Percentiles rank a stretch among this genome's conserved stretches.
Conservation (phyloP, 1,140 invertebrate species). For the Phocides pigmalion region DNA sequence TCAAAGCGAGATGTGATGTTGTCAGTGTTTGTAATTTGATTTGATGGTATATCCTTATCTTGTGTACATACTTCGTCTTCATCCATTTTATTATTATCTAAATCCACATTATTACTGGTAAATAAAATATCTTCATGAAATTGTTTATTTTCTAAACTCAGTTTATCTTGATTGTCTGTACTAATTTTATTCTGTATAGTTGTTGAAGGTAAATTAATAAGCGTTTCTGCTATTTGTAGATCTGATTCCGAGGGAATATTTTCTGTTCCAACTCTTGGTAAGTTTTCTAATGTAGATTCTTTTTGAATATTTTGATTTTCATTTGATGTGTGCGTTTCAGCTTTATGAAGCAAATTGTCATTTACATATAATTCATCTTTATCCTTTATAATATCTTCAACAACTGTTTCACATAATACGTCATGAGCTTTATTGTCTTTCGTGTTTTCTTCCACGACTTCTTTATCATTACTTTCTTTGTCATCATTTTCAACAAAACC, state of each 20-base stretch:
- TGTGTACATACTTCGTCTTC: slow-evolving; percentile 31
- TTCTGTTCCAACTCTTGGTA: slow-evolving; percentile 40
- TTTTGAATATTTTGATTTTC: slow-evolving; percentile 33
- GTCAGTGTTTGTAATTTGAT: slow-evolving; percentile 47
- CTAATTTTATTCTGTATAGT: slow-evolving; percentile 62
- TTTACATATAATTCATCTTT: slow-evolving; percentile 13
- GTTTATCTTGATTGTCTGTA: slow-evolving; percentile 42
- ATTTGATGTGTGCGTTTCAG: slow-evolving; percentile 7
- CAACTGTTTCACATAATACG: slow-evolving; percentile 13
- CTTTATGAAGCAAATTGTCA: slow-evolving; percentile 9
- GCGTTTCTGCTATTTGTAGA: slow-evolving; percentile 77
- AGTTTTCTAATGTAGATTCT: neutral
- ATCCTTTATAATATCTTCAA: slow-evolving; percentile 3
- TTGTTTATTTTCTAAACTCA: slow-evolving; percentile 32
- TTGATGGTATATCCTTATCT: slow-evolving; percentile 34
- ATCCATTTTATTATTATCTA: slow-evolving; percentile 33
- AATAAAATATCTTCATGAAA: slow-evolving; percentile 24
- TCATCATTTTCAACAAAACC: slow-evolving; percentile 31
- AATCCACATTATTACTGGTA: slow-evolving; percentile 7
- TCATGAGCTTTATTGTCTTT: slow-evolving; percentile 4
- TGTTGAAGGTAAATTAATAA: slow-evolving; percentile 76
- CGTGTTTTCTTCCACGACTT: neutral
- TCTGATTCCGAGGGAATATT: slow-evolving; percentile 71
- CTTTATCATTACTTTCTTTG: slow-evolving; percentile 23
- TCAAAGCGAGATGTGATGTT: slow-evolving; percentile 60